Base-by-base conservation (phyloP, 1,140 invertebrate species). In the Leptinotarsa undecemlineata region DNA sequence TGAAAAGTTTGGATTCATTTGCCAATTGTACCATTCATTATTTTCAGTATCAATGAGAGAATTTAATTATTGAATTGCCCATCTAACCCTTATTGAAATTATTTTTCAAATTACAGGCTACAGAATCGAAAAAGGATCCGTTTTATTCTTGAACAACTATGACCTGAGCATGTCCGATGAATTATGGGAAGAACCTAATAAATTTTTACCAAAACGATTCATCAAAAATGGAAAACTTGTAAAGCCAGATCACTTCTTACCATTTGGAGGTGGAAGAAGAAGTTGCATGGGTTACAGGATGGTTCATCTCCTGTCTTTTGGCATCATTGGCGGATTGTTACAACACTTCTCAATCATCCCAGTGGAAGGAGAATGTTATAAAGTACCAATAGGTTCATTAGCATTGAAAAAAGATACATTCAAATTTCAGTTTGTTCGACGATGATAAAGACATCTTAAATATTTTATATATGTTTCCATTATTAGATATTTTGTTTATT, bases 261-360 rank as follows among this genome's bases (percentile, higher is more conserved):
- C 95, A 0, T 97, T 96, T 85, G 93, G 94, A 73, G 93, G 93
- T 21, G 93, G 95, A 0, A 91, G 93, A 74, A 87, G 95, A n/a
- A 93, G 94, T 0, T 97, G 96, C 82, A 92, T 97, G 81, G 95
- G 95, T 1, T 94, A 95, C 84, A 94, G 93, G 74, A 86, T 97
- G 76, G 92, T 95, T 0, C 91, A 91, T 20, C 89, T 92, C n/a
- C 88, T 94, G 78, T 89, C 90, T 69, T 94, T 95, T 83, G 87
- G 92, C 0, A 88, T 91, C 64, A 82, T 95, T 33, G 90, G 91
- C 0, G 92, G 90, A 51, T 85, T 96, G 6, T 81, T 95, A 61
- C 92, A 94, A 77, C 88, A 90, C 72, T 96, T 91, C 81, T 89
- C 91, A 47, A 86, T 96, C 11, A 80, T 83, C 1, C 87, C 90